phyloP scores from a whole-genome alignment of 1,140 invertebrate species.

The Tetramorium alpestre region DNA sequence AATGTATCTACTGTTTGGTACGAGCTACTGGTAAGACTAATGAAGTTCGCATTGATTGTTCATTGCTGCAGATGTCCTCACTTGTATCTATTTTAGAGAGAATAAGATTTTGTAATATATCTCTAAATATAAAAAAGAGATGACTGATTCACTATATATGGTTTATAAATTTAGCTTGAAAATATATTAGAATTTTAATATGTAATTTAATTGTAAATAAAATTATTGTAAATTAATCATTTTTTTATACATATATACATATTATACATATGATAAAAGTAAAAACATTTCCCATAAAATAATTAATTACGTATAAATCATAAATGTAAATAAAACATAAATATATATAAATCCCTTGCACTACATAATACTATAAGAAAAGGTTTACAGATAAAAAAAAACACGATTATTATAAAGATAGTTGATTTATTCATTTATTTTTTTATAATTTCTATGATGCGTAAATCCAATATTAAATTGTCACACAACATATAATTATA shows the following conservation, averaged over 20 bases:
- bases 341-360: background rate
- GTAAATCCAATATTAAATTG: background rate
- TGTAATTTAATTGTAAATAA: too few relatives aligned
- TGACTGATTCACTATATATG: background rate
- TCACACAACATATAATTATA: background rate
- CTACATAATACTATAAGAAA: background rate
- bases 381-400: background rate
- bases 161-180: too few relatives aligned
- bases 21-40: background rate
- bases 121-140: background rate
- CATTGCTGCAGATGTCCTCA: constrained; percentile 22
- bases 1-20: background rate
- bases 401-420: background rate
- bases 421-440: background rate
- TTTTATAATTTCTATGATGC: background rate
- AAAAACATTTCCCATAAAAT: too few relatives aligned
- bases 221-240: too few relatives aligned
- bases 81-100: background rate
- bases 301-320: too few relatives aligned
- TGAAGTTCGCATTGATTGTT: background rate
- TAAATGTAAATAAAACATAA: too few relatives aligned
- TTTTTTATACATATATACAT: too few relatives aligned
- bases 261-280: too few relatives aligned
- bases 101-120: background rate
- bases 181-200: too few relatives aligned